A percentile compares a stretch with the other conserved stretches of the same genome.
These are phyloP conservation scores for Fabriciana adippe DNA, from an alignment of 2,888 invertebrate species.

Conservation along the genomic window DNA sequence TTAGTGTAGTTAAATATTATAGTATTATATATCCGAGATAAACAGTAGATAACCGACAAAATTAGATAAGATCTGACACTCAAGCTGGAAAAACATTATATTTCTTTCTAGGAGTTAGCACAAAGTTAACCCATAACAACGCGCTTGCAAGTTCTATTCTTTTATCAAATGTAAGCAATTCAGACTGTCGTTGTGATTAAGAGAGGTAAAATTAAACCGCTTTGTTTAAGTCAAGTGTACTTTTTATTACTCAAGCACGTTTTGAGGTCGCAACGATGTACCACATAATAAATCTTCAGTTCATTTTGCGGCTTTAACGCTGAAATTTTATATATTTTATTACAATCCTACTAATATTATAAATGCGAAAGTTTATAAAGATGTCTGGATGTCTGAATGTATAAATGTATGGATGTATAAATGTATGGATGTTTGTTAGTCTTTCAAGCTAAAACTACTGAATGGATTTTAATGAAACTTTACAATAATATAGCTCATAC, in stretches of 20 bases:
- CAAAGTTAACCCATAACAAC: not conserved
- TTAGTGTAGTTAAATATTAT: too few relatives aligned
- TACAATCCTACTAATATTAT: not conserved
- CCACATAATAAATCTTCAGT: conserved; percentile 22
- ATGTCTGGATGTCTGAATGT: too few relatives aligned
- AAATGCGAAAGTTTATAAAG: too few relatives aligned
- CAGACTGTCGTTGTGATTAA: conserved; percentile 17
- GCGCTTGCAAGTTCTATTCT: conserved; percentile 11
- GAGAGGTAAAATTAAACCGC: conserved; percentile 22
- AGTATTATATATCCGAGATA: too few relatives aligned
- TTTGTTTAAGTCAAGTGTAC: conserved; percentile 21
- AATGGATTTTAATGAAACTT: too few relatives aligned
- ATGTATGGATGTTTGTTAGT: too few relatives aligned
- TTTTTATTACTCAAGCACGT: conserved; percentile 20
- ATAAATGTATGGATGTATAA: too few relatives aligned
- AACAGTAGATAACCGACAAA: too few relatives aligned
- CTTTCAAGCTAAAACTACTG: too few relatives aligned
- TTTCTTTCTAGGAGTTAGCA: not conserved
- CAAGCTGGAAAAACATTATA: too few relatives aligned
- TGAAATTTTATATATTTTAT: not conserved
- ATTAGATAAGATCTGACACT: too few relatives aligned
- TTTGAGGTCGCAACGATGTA: conserved; percentile 22
- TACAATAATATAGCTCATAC: too few relatives aligned
- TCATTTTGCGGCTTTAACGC: conserved; percentile 14
- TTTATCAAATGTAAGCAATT: conserved; percentile 18